phyloP scores from a whole-genome alignment of 2,113 vertebrate species.

The Corythornis vintsioides region DNA sequence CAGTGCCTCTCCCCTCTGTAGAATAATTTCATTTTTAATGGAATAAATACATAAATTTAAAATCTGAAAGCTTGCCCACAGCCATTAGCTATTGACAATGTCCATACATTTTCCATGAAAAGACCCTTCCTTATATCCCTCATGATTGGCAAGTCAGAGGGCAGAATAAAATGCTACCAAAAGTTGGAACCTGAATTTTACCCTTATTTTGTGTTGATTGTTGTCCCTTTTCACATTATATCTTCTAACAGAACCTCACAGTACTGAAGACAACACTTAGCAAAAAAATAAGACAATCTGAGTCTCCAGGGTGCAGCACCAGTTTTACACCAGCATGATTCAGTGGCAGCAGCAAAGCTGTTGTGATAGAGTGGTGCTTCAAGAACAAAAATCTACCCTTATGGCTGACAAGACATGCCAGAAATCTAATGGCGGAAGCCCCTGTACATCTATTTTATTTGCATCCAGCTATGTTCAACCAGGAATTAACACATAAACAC shows the following conservation, averaged over 20 bases:
- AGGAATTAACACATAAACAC: neutral
- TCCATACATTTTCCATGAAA: neutral
- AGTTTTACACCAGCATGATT: neutral
- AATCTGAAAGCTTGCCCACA: constrained; percentile 38
- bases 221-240: neutral
- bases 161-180: neutral
- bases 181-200: neutral
- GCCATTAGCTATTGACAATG: constrained; percentile 63
- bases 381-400: neutral
- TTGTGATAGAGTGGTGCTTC: neutral
- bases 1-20: neutral
- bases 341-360: neutral
- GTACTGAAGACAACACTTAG: neutral
- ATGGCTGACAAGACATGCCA: neutral
- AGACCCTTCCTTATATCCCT: neutral
- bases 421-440: neutral
- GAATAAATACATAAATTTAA: constrained; percentile 61
- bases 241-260: neutral
- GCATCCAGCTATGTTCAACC: neutral
- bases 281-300: neutral
- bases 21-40: constrained; percentile 51
- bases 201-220: neutral
- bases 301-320: neutral
- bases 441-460: neutral
- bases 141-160: neutral